phyloP scores from a whole-genome alignment of 2,888 invertebrate species.

The Scaptomyza tumidula region DNA sequence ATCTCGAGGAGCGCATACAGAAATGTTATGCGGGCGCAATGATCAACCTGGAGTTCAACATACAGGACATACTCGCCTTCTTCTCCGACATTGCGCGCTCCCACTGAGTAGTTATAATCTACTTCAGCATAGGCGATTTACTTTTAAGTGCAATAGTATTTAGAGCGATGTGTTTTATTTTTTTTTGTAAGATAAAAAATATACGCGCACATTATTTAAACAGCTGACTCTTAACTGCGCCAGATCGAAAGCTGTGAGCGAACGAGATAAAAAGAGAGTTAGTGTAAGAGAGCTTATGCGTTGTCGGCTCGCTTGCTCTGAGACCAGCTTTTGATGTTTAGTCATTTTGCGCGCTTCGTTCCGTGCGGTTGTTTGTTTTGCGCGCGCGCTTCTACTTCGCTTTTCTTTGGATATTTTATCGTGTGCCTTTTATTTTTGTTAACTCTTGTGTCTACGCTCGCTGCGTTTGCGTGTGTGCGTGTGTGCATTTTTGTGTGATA shows the following conservation, averaged over 20 bases:
- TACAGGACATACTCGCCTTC: slow-evolving; percentile 96
- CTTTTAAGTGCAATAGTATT: slow-evolving; percentile 82
- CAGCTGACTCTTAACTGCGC: slow-evolving; percentile 42
- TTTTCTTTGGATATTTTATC: slow-evolving; percentile 30
- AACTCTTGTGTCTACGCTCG: slow-evolving; percentile 38
- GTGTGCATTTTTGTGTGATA: slow-evolving; percentile 53
- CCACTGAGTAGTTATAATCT: slow-evolving; percentile 86
- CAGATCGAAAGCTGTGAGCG: slow-evolving; percentile 15
- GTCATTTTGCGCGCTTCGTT: slow-evolving; percentile 56
- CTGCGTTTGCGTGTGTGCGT: slow-evolving; percentile 41
- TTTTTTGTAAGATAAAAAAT: slow-evolving; percentile 51
- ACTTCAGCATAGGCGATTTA: slow-evolving; percentile 43
- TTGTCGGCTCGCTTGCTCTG: slow-evolving; percentile 21
- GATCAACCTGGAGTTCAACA: slow-evolving; percentile 96
- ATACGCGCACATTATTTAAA: slow-evolving; percentile 64
- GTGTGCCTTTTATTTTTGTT: slow-evolving; percentile 49
- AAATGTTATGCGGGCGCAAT: slow-evolving; percentile 98
- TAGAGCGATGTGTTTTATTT: slow-evolving; percentile 56
- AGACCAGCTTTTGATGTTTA: slow-evolving; percentile 55
- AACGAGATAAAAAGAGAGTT: slow-evolving; percentile 6
- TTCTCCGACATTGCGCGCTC: slow-evolving; percentile 99
- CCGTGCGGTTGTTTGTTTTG: slow-evolving; percentile 47
- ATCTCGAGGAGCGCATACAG: slow-evolving; percentile 95
- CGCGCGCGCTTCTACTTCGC: slow-evolving; percentile 1
- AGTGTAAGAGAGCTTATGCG: slow-evolving; percentile 4